Conservation (phyloP, 2,888 invertebrate species). For the Epistrophella euchroma region DNA sequence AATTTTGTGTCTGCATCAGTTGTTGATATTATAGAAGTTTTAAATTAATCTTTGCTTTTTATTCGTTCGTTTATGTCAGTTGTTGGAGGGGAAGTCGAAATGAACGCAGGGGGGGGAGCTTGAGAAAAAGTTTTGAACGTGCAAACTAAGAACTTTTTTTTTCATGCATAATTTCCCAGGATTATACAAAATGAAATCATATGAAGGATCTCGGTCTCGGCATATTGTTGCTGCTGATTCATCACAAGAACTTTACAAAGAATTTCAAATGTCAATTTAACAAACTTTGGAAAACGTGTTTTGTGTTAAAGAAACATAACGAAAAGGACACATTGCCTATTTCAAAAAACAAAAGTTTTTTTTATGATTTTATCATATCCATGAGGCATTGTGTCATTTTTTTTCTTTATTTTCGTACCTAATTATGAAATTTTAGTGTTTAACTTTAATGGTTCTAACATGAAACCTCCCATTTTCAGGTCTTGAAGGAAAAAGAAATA, state of each 20-base stretch:
- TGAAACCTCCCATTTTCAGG: neutral
- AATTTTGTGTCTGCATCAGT: conserved; percentile 27
- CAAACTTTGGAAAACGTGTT: conserved; percentile 7
- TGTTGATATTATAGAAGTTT: conserved; percentile 36
- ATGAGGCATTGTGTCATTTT: neutral
- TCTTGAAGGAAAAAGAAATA: neutral
- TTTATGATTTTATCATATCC: conserved; percentile 11
- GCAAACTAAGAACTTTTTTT: conserved; percentile 13
- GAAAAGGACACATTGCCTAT: neutral
- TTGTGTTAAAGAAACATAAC: neutral
- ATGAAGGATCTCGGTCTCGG: conserved; percentile 17
- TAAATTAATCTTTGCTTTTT: conserved; percentile 29
- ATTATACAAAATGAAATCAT: conserved; percentile 31
- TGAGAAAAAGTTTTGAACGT: conserved; percentile 10
- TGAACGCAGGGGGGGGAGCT: neutral
- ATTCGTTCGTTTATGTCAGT: neutral
- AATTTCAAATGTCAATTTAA: conserved; percentile 32
- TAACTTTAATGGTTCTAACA: conserved; percentile 7
- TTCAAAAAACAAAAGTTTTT: neutral
- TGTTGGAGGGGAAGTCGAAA: neutral
- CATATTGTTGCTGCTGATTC: neutral
- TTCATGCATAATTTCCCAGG: conserved; percentile 12
- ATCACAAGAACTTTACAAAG: conserved; percentile 9
- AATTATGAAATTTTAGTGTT: conserved; percentile 20
- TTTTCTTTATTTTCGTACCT: conserved; percentile 1